phyloP scores from a whole-genome alignment of 2,113 vertebrate species.

The Neogale vison region DNA sequence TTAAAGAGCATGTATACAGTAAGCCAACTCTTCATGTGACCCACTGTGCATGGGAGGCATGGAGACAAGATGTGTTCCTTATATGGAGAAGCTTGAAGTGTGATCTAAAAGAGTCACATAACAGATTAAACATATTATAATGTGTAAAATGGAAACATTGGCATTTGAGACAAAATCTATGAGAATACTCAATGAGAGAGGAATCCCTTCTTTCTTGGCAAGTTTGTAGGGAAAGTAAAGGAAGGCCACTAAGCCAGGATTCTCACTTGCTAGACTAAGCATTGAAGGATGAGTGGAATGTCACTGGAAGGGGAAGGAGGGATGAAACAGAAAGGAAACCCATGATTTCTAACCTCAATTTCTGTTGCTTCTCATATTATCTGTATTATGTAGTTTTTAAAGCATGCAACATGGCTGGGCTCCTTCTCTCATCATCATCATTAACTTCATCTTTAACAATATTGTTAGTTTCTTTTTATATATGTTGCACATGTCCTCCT shows the following conservation, averaged over 20 bases:
- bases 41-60: not conserved
- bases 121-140: not conserved
- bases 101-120: not conserved
- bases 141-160: not conserved
- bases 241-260: not conserved
- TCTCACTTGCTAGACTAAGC: not conserved
- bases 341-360: not conserved
- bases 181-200: not conserved
- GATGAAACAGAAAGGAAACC: not conserved
- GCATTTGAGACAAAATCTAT: not conserved
- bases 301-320: not conserved
- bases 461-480: not conserved
- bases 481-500: not conserved
- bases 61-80: not conserved
- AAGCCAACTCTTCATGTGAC: not conserved
- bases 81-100: not conserved
- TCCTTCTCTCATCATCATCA: not conserved
- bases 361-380: not conserved
- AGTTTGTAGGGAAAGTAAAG: not conserved
- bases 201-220: not conserved
- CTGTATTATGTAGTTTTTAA: not conserved
- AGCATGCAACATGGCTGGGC: fast-evolving
- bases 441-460: not conserved
- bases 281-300: not conserved
- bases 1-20: not conserved